Base-by-base conservation (phyloP, 2,113 vertebrate genomes). In the Esox niger region DNA sequence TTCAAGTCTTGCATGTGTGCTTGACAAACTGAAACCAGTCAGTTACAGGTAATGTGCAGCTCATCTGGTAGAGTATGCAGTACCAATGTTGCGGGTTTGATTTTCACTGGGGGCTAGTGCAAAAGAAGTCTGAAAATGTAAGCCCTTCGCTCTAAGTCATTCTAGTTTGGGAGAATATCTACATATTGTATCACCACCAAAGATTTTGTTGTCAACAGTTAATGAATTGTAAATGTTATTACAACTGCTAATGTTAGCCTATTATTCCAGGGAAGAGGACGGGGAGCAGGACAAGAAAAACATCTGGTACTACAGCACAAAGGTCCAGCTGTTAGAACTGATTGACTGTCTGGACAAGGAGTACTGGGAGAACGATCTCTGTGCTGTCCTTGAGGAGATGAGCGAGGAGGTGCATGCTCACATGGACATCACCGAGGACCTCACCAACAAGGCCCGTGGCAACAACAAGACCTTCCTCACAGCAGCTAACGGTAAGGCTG, bases 251-350 rank as follows among this genome's bases (percentile, higher is more conserved):
- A 20, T 26, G 10, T n/a, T 25, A 9, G 9, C 25, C 29, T 35
- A 15, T 7, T 27, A 13, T 65, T 70, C 3, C 76, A 93, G 97
- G 60, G 97, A 99, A 84, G 95, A 98, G 83, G 95, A 98, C 23
- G 94, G 93, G 49, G 94, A 96, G 80, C 92, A 94, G 20, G 91
- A 94, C 68, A 91, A 93, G 67, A 98, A 98, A 84, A 94, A 88
- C 85, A 94, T 95, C 84, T 98, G 96, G 97, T 99, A 99, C 89
- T 99, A 94, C 68, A 99, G 96, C 92, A 95, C 94, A 78, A 96
- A 93, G 80, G 85, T 91, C 4, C 97, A 99, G 85, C 89, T 98
- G 82, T 90, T 90, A 65, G 95, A 97, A 80, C 87, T 99, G 79
- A 83, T 94, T 68, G 93, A 94, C 74, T 81, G 90, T 76, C 85